Conservation (phyloP, 2,113 vertebrate genomes). For the Dasyurus viverrinus region DNA sequence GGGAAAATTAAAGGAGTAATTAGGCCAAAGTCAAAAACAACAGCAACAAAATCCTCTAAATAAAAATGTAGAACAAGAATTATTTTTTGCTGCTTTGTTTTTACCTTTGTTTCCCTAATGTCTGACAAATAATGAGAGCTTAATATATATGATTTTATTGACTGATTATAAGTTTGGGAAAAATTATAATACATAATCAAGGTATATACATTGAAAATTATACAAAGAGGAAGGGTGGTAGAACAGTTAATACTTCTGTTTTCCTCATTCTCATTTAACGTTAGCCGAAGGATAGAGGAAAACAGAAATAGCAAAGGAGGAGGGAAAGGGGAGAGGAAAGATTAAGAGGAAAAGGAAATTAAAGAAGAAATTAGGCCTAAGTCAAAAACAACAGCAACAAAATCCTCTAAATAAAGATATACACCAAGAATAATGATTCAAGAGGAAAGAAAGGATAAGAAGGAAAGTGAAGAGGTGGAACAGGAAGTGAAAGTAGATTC, state of each 20-base stretch:
- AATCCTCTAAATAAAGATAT: background rate
- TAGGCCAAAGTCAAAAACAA: background rate
- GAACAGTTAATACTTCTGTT: background rate
- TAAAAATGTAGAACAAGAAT: background rate
- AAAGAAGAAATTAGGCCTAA: background rate
- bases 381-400: background rate
- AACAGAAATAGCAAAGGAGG: background rate
- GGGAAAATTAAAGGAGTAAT: background rate
- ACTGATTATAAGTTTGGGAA: background rate
- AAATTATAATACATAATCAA: background rate
- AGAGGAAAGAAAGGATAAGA: background rate
- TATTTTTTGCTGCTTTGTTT: background rate
- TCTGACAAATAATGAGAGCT: no score
- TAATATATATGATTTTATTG: background rate
- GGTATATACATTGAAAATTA: no score
- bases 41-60: background rate
- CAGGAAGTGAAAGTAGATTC: no score
- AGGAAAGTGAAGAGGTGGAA: background rate
- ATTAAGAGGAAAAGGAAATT: background rate
- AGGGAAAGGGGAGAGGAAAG: no score
- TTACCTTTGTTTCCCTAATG: background rate
- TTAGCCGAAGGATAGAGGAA: background rate
- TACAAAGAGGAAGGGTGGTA: background rate
- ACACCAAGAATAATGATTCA: background rate
- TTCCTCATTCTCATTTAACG: background rate